phyloP scores from a whole-genome alignment of 2,113 vertebrate species.

The Pelobates fuscus region DNA sequence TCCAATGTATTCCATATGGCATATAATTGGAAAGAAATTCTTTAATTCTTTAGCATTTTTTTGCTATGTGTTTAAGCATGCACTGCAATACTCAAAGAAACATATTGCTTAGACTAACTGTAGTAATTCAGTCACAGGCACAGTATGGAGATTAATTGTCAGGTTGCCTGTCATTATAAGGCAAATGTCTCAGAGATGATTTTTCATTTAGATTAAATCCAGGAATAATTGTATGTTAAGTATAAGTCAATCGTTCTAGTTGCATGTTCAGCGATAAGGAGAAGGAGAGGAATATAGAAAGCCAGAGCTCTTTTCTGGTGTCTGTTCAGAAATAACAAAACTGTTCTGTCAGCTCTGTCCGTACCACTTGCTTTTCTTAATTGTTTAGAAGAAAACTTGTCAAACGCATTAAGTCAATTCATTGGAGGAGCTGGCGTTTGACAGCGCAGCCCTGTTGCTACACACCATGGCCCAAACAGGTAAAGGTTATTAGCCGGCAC shows the following conservation, averaged over 20 bases:
- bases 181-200: conserved; percentile 44
- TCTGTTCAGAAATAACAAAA: conserved; percentile 32
- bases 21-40: no score
- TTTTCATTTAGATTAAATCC: conserved; percentile 48
- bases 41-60: no score
- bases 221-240: conserved; percentile 42
- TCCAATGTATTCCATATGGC: no score
- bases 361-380: conserved; percentile 45
- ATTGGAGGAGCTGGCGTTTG: conserved; percentile 31
- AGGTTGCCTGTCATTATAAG: conserved; percentile 30
- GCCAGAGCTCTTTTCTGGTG: conserved; percentile 22
- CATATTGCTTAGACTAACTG: background rate
- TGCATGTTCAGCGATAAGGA: conserved; percentile 37
- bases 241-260: conserved; percentile 44
- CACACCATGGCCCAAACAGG: conserved; percentile 5
- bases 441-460: conserved; percentile 17
- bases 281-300: background rate
- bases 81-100: no score
- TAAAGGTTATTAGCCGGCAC: conserved; percentile 19
- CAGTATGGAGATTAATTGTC: conserved; percentile 29
- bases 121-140: conserved; percentile 5
- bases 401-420: conserved; percentile 37
- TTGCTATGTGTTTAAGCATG: no score
- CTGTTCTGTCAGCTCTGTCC: conserved; percentile 48
- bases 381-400: conserved; percentile 48